Evolutionary conservation across 2,797 vertebrate species (phyloP).

Genomic region (Neosalanx taihuensis): DNA sequence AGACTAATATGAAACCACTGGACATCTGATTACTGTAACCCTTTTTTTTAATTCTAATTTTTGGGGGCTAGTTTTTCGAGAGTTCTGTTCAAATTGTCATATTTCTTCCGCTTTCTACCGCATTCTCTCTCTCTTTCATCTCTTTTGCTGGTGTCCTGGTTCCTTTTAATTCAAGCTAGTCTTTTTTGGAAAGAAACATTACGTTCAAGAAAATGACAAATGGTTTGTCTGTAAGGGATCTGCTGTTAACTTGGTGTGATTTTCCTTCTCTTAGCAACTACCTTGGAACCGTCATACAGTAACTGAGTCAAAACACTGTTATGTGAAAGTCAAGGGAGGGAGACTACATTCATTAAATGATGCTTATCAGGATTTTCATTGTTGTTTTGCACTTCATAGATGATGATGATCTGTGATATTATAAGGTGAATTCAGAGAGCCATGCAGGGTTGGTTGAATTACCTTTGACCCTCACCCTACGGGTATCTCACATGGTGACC

Average conservation of each 20-base stretch:
- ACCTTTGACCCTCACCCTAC: slow-evolving; percentile 23
- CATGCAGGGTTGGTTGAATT: slow-evolving; percentile 24
- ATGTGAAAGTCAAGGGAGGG: slow-evolving; percentile 27
- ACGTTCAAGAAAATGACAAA: slow-evolving; percentile 37
- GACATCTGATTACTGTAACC: slow-evolving; percentile 52
- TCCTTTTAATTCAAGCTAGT: slow-evolving; percentile 46
- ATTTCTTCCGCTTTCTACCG: slow-evolving; percentile 49
- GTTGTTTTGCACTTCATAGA: slow-evolving; percentile 58
- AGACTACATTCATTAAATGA: slow-evolving; percentile 22
- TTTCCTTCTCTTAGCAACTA: slow-evolving; percentile 15
- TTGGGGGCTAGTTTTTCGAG: slow-evolving; percentile 37
- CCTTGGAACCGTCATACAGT: slow-evolving; percentile 24
- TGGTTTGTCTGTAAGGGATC: slow-evolving; percentile 43
- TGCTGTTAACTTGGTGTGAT: slow-evolving; percentile 18
- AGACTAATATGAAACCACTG: slow-evolving; percentile 50
- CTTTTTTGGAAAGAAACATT: slow-evolving; percentile 48
- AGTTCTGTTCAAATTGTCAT: slow-evolving; percentile 55
- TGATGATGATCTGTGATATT: slow-evolving; percentile 42
- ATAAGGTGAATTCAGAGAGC: slow-evolving; percentile 22
- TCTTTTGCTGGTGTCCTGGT: slow-evolving; percentile 51
- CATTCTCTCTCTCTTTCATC: slow-evolving; percentile 1
- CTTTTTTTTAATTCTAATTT: slow-evolving; percentile 38
- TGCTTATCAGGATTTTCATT: slow-evolving; percentile 41
- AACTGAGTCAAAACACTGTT: slow-evolving; percentile 36
- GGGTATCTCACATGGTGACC: slow-evolving; percentile 29